phyloP scores from a whole-genome alignment of 2,113 vertebrate genomes.

The Xenus cinereus region DNA sequence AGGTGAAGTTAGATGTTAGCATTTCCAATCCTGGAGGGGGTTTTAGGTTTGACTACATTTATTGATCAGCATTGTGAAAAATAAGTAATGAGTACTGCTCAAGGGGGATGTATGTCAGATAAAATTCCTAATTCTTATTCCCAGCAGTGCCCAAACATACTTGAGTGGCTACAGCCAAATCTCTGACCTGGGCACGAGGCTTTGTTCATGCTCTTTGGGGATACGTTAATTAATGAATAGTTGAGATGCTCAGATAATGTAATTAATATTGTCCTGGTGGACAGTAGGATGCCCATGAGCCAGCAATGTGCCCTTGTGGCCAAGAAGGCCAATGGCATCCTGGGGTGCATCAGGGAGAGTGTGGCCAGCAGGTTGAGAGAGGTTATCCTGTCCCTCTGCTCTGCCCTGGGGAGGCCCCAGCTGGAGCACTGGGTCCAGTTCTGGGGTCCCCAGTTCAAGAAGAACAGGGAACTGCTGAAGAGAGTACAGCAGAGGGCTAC shows the following conservation, averaged over 20 bases:
- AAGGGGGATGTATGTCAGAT: background rate
- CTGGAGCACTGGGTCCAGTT: no score
- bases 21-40: background rate
- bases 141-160: background rate
- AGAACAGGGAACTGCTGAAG: no score
- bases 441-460: no score
- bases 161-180: background rate
- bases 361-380: no score
- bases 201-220: background rate
- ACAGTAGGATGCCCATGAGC: no score
- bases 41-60: background rate
- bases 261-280: no score
- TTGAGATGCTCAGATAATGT: background rate
- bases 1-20: background rate
- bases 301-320: no score
- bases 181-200: accelerated
- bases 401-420: no score
- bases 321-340: no score
- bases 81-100: background rate
- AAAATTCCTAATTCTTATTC: background rate
- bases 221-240: background rate
- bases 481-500: no score
- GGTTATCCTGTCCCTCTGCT: no score
- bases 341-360: no score
- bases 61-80: background rate